Base-by-base conservation (phyloP, 2,797 vertebrate species). In the Artibeus jamaicensis region DNA sequence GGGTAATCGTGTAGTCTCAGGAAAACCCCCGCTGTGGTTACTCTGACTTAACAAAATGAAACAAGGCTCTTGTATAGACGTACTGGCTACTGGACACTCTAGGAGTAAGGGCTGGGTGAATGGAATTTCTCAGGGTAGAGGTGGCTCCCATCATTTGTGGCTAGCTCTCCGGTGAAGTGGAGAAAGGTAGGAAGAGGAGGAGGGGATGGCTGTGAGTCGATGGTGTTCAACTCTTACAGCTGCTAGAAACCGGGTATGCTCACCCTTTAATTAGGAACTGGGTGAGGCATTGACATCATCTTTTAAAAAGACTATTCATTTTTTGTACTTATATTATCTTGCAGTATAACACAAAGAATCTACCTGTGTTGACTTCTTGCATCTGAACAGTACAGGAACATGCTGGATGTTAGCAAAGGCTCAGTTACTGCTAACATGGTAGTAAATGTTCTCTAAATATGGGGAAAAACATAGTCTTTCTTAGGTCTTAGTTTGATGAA, bases 131-230 rank as follows among this genome's bases (percentile, higher is more conserved):
- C 44, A 70, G 21, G 9, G 11, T 86, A 44, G 77, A 82, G n/a
- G 12, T n/a, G 12, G 9, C 15, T 48, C 3, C 83, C 16, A 3
- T 42, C 9, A 32, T 0, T 2, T 65, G 4, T 7, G 7, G 6
- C 5, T 55, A 42, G 55, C 34, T 65, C 21, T 70, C 29, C 77
- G 24, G 24, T 57, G 46, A 71, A 44, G 8, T 48, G 14, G 19
- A 9, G 4, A n/a, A 5, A 19, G 53, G 22, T n/a, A 29, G 29
- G 9, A 71, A 50, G 26, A 48, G 26, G 15, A 94, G 11, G 4
- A 89, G 4, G 7, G 9, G 16, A 55, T 55, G 10, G 8, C 4
- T 70, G 3, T 48, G 14, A 55, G 22, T 6, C 57, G 15, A 55
- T 4, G 24, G n/a, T 59, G 32, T 21, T 9, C 29, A 62, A 29